A percentile compares a stretch with the other conserved stretches of the same genome.
Evolutionary conservation across 1,140 invertebrate genomes (phyloP).

Genomic region (Goniozus legneri): DNA sequence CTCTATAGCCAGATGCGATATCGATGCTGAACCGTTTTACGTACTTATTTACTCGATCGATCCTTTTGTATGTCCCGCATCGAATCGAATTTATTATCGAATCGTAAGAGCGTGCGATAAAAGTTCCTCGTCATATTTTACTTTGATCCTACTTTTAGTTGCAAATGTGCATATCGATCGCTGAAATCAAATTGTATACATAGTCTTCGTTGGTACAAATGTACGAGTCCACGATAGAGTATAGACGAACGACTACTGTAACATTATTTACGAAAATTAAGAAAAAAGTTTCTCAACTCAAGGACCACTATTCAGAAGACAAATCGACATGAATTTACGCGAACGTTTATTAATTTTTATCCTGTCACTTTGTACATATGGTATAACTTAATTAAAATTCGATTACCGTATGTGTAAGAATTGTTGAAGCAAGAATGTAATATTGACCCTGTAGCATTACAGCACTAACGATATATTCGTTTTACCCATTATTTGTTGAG

Average conservation of each 20-base stretch:
- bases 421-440: slow-evolving; percentile 32
- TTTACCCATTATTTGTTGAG: slow-evolving; percentile 45
- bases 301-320: slow-evolving; percentile 36
- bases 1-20: not conserved
- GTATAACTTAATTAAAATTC: slow-evolving; percentile 37
- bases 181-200: slow-evolving; percentile 28
- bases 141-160: slow-evolving; percentile 14
- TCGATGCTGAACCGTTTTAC: no score
- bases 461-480: slow-evolving; percentile 39
- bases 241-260: slow-evolving; percentile 33
- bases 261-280: slow-evolving; percentile 28
- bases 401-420: slow-evolving; percentile 28
- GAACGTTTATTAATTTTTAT: slow-evolving; percentile 42
- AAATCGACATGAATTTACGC: slow-evolving; percentile 37
- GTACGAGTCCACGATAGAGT: slow-evolving; percentile 15
- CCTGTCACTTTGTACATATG: slow-evolving; percentile 39
- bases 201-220: slow-evolving; percentile 5
- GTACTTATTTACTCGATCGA: not conserved
- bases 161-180: slow-evolving; percentile 29
- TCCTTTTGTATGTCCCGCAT: not conserved
- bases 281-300: slow-evolving; percentile 37
- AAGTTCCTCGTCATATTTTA: slow-evolving; percentile 2
- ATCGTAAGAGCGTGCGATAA: slow-evolving; percentile 17
- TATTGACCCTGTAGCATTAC: slow-evolving; percentile 30
- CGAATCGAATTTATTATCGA: no score